Evolutionary conservation across 2,888 invertebrate species (phyloP).

Genomic region (Prenolepis imparis): DNA sequence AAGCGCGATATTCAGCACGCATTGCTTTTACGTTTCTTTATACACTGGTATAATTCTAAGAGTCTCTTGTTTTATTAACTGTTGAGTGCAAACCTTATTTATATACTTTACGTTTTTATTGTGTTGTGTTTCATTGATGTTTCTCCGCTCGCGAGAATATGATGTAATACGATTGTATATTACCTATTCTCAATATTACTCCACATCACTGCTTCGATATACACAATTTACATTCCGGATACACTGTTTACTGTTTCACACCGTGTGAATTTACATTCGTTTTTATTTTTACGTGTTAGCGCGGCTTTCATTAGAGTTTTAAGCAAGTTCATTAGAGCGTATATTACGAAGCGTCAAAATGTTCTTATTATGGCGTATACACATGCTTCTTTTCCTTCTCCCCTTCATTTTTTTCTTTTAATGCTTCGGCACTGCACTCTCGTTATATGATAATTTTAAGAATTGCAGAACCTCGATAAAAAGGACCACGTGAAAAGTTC

Average conservation of each 20-base stretch:
- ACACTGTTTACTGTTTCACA: slow-evolving; percentile 68
- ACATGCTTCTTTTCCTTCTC: slow-evolving; percentile 59
- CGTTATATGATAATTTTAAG: slow-evolving; percentile 56
- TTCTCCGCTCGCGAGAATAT: slow-evolving; percentile 47
- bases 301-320: slow-evolving; percentile 52
- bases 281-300: slow-evolving; percentile 9
- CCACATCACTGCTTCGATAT: slow-evolving; percentile 65
- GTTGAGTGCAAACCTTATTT: slow-evolving; percentile 48
- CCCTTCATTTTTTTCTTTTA: slow-evolving; percentile 41
- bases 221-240: slow-evolving; percentile 78
- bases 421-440: slow-evolving; percentile 67
- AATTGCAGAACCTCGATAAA: slow-evolving; percentile 63
- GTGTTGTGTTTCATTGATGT: slow-evolving; percentile 36
- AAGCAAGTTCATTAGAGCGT: slow-evolving; percentile 56
- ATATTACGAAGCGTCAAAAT: slow-evolving; percentile 54
- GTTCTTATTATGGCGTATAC: slow-evolving; percentile 67
- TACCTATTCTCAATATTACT: slow-evolving; percentile 46
- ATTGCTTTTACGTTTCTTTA: slow-evolving; percentile 38
- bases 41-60: slow-evolving; percentile 35
- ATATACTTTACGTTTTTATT: slow-evolving; percentile 35
- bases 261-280: slow-evolving; percentile 39
- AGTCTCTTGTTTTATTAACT: slow-evolving; percentile 29
- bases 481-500: slow-evolving; percentile 60
- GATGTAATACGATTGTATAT: slow-evolving; percentile 47
- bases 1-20: slow-evolving; percentile 31